These are phyloP conservation scores for Alethe diademata DNA, from an alignment of 2,113 vertebrate genomes.

Conservation along the genomic window DNA sequence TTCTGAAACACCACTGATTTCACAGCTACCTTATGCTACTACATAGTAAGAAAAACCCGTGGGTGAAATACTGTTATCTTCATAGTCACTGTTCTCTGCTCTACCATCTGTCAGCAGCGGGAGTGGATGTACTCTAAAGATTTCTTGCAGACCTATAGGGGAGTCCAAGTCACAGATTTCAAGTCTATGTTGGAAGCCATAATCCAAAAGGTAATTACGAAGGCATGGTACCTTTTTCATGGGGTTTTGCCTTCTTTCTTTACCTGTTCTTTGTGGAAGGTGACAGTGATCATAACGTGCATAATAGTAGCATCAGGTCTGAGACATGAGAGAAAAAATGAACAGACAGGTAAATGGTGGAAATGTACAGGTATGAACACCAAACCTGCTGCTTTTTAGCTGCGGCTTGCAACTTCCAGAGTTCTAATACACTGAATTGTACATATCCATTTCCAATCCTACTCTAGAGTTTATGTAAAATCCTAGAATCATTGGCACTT, in stretches of 20 bases:
- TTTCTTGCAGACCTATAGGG: background rate
- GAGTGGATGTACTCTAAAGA: background rate
- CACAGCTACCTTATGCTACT: background rate
- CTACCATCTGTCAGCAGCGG: background rate
- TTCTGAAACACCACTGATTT: background rate
- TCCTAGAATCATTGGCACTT: background rate
- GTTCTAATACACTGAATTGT: background rate
- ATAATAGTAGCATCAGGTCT: background rate
- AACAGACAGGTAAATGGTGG: background rate
- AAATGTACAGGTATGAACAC: background rate
- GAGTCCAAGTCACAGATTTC: background rate
- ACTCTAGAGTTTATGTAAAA: background rate
- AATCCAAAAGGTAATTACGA: background rate
- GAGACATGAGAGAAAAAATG: background rate
- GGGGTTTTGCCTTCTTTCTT: background rate
- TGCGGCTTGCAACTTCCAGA: background rate
- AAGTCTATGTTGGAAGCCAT: background rate
- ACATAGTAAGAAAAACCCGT: background rate
- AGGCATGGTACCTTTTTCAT: background rate
- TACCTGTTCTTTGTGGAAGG: background rate
- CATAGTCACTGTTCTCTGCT: background rate
- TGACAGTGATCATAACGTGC: accelerated
- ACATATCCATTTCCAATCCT: background rate
- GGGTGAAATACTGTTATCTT: background rate
- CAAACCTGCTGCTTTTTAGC: background rate